Conservation (phyloP, 1,140 invertebrate genomes). For the Drosophila mauritiana region DNA sequence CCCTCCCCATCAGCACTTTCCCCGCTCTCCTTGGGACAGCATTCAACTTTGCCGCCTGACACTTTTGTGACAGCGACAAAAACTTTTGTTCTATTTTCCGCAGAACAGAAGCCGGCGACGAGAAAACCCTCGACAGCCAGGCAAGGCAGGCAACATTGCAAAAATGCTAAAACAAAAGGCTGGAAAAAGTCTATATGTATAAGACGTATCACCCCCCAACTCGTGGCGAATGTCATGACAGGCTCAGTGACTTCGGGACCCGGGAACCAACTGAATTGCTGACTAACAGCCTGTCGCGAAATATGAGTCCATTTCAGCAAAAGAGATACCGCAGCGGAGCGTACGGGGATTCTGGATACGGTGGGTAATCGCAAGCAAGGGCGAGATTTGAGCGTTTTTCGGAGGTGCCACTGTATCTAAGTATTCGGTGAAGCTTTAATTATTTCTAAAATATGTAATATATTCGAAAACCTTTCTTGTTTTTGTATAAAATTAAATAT, state of each 20-base stretch:
- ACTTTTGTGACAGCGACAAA: slow-evolving; percentile 83
- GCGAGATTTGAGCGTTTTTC: background rate
- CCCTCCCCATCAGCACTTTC: slow-evolving; percentile 8
- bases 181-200: slow-evolving; percentile 58
- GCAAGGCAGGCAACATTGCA: slow-evolving; percentile 46
- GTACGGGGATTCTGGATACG: slow-evolving; percentile 23
- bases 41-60: slow-evolving; percentile 82
- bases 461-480: too few relatives aligned
- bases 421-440: background rate
- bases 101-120: slow-evolving; percentile 50
- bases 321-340: slow-evolving; percentile 56
- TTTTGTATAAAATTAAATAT: too few relatives aligned
- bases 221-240: slow-evolving; percentile 77
- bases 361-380: slow-evolving; percentile 9
- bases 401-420: background rate
- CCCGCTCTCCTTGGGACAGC: slow-evolving; percentile 50
- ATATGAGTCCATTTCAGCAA: slow-evolving; percentile 82
- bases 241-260: slow-evolving; percentile 78
- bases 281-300: slow-evolving; percentile 83
- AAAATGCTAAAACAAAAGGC: slow-evolving; percentile 76
- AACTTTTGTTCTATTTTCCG: slow-evolving; percentile 81
- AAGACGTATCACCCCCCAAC: slow-evolving; percentile 40
- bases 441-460: too few relatives aligned
- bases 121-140: slow-evolving; percentile 56
- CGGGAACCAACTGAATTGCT: slow-evolving; percentile 76